Evolutionary conservation across 2,888 invertebrate genomes (phyloP).

Genomic region (Hoplodrina ambigua): DNA sequence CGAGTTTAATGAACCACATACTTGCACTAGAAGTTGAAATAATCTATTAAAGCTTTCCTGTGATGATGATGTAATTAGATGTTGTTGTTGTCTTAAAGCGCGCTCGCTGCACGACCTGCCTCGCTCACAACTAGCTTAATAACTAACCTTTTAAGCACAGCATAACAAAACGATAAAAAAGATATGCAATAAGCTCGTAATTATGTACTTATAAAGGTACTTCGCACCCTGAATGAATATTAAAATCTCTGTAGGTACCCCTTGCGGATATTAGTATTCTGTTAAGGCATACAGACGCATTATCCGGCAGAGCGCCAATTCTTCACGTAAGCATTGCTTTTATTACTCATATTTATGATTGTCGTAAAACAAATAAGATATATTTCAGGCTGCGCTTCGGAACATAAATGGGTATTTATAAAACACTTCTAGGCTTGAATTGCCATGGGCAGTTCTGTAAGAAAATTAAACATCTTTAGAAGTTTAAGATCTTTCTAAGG

Average conservation of each 20-base stretch:
- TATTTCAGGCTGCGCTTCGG: slow-evolving; percentile 48
- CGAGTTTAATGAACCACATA: no score
- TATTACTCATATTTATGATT: slow-evolving; percentile 61
- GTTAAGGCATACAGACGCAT: slow-evolving; percentile 23
- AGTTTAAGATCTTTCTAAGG: slow-evolving; percentile 1
- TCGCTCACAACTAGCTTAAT: no score
- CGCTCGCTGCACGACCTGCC: no score
- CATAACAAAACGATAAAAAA: no score
- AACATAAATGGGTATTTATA: slow-evolving; percentile 59
- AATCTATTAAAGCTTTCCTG: no score
- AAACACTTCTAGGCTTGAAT: slow-evolving; percentile 47
- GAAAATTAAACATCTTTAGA: slow-evolving; percentile 1
- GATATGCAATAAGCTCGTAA: no score
- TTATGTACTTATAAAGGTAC: neutral
- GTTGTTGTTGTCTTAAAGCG: no score
- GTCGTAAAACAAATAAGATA: slow-evolving; percentile 61
- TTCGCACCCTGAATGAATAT: neutral
- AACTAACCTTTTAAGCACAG: no score
- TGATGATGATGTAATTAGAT: no score
- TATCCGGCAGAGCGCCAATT: slow-evolving; percentile 45
- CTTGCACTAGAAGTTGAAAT: no score
- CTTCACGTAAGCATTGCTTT: slow-evolving; percentile 57
- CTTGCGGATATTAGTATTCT: slow-evolving; percentile 42
- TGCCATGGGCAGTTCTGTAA: slow-evolving; percentile 6
- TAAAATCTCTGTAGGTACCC: neutral